These are phyloP conservation scores for Temnothorax curvispinosus DNA, from an alignment of 1,140 invertebrate genomes.

Conservation along the genomic window DNA sequence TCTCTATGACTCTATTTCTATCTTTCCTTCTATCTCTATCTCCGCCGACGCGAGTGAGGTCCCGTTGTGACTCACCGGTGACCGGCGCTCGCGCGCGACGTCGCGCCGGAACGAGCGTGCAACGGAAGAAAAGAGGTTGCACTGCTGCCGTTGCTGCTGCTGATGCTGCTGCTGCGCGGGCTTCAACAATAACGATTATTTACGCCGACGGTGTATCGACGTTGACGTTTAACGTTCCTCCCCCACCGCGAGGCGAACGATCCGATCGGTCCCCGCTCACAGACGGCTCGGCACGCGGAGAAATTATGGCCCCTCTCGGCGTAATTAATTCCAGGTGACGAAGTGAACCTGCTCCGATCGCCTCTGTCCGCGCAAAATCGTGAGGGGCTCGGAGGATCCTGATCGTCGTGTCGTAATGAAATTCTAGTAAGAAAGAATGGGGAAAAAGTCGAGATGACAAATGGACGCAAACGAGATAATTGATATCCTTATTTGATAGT, in stretches of 20 bases:
- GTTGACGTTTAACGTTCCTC: conserved; percentile 83
- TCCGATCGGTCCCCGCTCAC: conserved; percentile 56
- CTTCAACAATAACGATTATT: conserved; percentile 84
- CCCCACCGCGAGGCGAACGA: conserved; percentile 70
- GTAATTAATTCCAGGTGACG: conserved; percentile 71
- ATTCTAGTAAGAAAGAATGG: not conserved
- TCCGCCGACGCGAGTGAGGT: conserved; percentile 71
- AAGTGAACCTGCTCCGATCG: conserved; percentile 33
- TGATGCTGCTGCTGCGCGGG: conserved; percentile 60
- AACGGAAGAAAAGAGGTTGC: conserved; percentile 30
- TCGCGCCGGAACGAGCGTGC: not conserved
- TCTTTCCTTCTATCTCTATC: not conserved
- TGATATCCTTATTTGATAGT: not conserved
- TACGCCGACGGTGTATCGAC: conserved; percentile 79
- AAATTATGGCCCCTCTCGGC: conserved; percentile 64
- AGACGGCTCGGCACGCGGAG: conserved; percentile 29
- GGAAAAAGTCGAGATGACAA: not conserved
- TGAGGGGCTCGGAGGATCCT: not conserved
- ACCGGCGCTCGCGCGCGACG: conserved; percentile 42
- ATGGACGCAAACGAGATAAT: not conserved
- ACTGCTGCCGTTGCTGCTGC: conserved; percentile 45
- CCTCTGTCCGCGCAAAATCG: conserved; percentile 19
- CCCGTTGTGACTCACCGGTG: conserved; percentile 72
- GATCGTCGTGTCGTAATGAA: not conserved
- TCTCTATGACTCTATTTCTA: conserved; percentile 35